These are phyloP conservation scores for Diadema setosum DNA, from an alignment of 35 echinoderm and acorn worm species.

Conservation along the genomic window DNA sequence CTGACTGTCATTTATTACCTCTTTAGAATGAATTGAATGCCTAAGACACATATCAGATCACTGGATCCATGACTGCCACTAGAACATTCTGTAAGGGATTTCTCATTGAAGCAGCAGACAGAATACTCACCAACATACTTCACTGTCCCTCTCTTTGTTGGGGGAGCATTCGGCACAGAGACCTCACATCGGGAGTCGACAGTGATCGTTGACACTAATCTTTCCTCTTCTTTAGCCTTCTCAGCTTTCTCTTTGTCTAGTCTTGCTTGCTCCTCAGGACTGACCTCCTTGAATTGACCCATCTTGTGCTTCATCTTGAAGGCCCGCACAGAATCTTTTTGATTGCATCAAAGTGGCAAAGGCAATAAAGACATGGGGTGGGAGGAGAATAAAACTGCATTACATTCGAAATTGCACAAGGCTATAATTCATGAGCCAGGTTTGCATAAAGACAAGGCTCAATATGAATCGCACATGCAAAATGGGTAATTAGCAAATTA, in stretches of 20 bases:
- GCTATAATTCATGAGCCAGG: too few relatives aligned
- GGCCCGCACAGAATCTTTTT: slow-evolving; percentile 76
- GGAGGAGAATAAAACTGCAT: too few relatives aligned
- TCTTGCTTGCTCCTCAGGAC: slow-evolving; percentile 69
- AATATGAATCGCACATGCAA: too few relatives aligned
- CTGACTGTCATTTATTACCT: too few relatives aligned
- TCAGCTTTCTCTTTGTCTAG: slow-evolving; percentile 58
- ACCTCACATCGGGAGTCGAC: slow-evolving; percentile 83
- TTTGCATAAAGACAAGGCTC: too few relatives aligned
- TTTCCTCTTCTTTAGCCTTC: slow-evolving; percentile 58
- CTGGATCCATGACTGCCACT: not conserved
- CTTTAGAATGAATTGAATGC: too few relatives aligned
- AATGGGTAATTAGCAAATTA: too few relatives aligned
- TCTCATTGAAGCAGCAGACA: not conserved
- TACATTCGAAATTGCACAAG: too few relatives aligned
- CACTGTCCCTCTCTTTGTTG: slow-evolving; percentile 84
- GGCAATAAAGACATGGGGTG: too few relatives aligned
- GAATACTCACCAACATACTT: slow-evolving; percentile 88
- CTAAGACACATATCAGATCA: not conserved
- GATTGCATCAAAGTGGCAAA: not conserved
- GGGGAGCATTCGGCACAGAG: slow-evolving; percentile 67
- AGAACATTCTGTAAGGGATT: not conserved
- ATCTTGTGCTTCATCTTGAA: slow-evolving; percentile 94
- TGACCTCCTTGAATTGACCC: slow-evolving; percentile 76
- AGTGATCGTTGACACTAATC: slow-evolving; percentile 41